phyloP scores from a whole-genome alignment of 2,113 vertebrate species.

The Hucho hucho region DNA sequence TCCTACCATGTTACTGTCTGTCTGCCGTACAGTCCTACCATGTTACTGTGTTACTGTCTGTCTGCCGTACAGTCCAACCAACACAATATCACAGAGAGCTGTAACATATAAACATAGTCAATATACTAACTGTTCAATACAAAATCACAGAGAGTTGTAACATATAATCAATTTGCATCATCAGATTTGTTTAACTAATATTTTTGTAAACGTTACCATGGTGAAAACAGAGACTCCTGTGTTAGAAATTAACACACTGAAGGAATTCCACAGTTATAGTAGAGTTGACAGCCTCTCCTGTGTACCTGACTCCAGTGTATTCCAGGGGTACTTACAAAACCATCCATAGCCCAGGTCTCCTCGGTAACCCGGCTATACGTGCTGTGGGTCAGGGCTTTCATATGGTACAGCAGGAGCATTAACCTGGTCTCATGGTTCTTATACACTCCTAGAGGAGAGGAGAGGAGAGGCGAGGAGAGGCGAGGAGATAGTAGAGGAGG shows the following conservation, averaged over 20 bases:
- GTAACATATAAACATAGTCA: too few relatives aligned
- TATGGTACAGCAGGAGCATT: constrained; percentile 88
- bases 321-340: constrained; percentile 86
- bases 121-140: not conserved
- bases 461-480: not conserved
- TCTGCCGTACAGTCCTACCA: too few relatives aligned
- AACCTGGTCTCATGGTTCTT: constrained; percentile 93
- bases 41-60: too few relatives aligned
- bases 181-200: too few relatives aligned
- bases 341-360: constrained; percentile 96
- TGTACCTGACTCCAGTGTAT: constrained; percentile 21
- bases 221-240: not conserved
- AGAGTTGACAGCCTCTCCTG: constrained; percentile 16
- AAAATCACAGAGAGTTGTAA: not conserved
- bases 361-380: constrained; percentile 86
- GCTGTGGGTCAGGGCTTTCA: constrained; percentile 84
- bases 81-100: not conserved
- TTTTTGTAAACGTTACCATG: too few relatives aligned
- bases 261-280: not conserved
- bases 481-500: constrained; percentile 24
- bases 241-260: not conserved
- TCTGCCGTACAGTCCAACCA: too few relatives aligned
- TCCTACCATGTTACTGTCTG: too few relatives aligned
- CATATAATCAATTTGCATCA: not conserved
- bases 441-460: constrained; percentile 82